phyloP scores from a whole-genome alignment of 2,888 invertebrate genomes.

The Ormia ochracea region DNA sequence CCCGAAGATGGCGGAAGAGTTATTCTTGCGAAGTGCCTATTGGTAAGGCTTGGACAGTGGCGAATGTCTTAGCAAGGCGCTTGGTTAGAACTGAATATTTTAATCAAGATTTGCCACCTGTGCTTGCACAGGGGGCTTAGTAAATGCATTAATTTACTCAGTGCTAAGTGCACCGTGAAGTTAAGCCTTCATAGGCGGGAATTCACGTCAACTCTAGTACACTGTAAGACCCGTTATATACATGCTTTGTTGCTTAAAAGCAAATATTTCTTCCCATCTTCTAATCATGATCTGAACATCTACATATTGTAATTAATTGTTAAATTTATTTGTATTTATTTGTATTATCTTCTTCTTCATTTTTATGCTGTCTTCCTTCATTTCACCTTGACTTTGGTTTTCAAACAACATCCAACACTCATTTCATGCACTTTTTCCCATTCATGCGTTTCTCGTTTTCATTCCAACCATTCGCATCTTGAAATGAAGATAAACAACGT shows the following conservation, averaged over 20 bases:
- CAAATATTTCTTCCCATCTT: constrained; percentile 21
- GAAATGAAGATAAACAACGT: constrained; percentile 34
- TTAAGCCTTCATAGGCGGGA: too few relatives aligned
- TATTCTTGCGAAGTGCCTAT: too few relatives aligned
- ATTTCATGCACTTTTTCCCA: background rate
- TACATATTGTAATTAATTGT: background rate
- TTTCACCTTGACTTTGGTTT: constrained; percentile 55
- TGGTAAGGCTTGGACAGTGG: too few relatives aligned
- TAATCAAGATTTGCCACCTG: too few relatives aligned
- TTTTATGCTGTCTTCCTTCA: constrained; percentile 3
- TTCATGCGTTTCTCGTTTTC: background rate
- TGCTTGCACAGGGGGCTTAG: too few relatives aligned
- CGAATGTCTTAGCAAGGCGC: too few relatives aligned
- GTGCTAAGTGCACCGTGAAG: too few relatives aligned
- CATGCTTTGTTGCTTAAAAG: background rate
- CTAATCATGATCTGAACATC: constrained; percentile 24
- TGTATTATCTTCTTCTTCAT: background rate
- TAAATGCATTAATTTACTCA: too few relatives aligned
- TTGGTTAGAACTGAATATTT: too few relatives aligned
- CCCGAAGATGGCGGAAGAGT: too few relatives aligned
- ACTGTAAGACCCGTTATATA: background rate
- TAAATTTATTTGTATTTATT: constrained; percentile 10
- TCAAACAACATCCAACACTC: background rate
- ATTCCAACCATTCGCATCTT: constrained; percentile 3
- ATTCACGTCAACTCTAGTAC: too few relatives aligned